Conservation (phyloP, 2,113 vertebrate genomes). For the Synchiropus splendidus region DNA sequence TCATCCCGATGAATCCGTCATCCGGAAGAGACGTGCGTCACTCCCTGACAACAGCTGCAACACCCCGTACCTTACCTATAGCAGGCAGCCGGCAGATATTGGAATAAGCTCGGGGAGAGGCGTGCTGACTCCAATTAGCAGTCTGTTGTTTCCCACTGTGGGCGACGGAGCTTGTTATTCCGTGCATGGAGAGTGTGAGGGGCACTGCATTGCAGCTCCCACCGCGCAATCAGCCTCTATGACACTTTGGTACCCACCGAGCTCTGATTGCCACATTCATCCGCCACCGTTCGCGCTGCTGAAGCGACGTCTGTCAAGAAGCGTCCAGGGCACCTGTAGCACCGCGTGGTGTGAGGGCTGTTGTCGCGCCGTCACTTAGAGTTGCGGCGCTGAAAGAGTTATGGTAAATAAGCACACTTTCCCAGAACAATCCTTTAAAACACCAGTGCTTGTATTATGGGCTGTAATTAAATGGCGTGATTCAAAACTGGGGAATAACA, state of each 20-base stretch:
- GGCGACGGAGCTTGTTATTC: constrained; percentile 64
- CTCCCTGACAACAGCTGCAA: constrained; percentile 32
- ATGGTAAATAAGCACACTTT: constrained; percentile 46
- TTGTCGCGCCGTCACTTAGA: constrained; percentile 18
- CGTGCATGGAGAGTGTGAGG: constrained; percentile 53
- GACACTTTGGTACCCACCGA: constrained; percentile 51
- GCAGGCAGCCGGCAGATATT: constrained; percentile 49
- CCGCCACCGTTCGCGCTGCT: constrained; percentile 31
- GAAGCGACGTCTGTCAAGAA: constrained; percentile 48
- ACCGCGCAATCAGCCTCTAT: constrained; percentile 62
- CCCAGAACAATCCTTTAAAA: constrained; percentile 50
- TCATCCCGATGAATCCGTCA: constrained; percentile 2
- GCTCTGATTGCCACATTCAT: constrained; percentile 64
- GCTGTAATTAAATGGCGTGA: constrained; percentile 57
- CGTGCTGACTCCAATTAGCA: constrained; percentile 68
- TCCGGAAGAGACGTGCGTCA: constrained; percentile 10
- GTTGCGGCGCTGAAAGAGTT: constrained; percentile 22
- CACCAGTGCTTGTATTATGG: constrained; percentile 42
- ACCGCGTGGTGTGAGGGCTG: constrained; percentile 23
- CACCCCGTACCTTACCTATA: constrained; percentile 41
- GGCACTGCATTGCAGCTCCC: constrained; percentile 47
- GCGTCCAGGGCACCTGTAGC: constrained; percentile 34
- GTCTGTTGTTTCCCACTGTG: constrained; percentile 64
- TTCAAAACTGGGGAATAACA: constrained; percentile 58
- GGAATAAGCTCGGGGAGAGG: constrained; percentile 49